phyloP scores from a whole-genome alignment of 2,797 vertebrate genomes.

The Nyctalus aviator region DNA sequence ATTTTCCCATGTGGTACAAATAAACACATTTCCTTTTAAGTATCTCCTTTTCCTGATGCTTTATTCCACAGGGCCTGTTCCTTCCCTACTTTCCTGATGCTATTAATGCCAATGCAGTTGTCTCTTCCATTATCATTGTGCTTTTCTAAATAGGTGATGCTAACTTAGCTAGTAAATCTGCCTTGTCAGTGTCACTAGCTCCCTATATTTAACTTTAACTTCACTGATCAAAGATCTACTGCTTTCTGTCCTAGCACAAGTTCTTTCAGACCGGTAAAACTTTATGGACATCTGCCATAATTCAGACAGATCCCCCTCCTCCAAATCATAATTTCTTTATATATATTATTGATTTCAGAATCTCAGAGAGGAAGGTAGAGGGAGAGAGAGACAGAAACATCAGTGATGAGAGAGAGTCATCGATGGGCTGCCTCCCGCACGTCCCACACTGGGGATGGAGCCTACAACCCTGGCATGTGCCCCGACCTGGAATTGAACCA shows the following conservation, averaged over 20 bases:
- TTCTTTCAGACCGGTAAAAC: constrained; percentile 23
- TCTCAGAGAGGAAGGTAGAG: too few species aligned
- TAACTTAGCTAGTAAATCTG: neutral
- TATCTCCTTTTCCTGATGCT: constrained; percentile 30
- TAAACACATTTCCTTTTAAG: constrained; percentile 53
- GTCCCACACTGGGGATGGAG: too few species aligned
- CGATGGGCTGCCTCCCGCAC: too few species aligned
- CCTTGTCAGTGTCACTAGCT: neutral
- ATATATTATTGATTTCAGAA: too few species aligned
- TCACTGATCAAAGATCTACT: neutral
- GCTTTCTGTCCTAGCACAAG: constrained; percentile 16
- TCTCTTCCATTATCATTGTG: neutral
- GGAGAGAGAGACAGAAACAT: too few species aligned
- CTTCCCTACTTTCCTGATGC: neutral
- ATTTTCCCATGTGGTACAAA: neutral
- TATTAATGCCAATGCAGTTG: neutral
- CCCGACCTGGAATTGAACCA: too few species aligned
- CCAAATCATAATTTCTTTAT: neutral
- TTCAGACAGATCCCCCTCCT: neutral
- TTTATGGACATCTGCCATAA: neutral
- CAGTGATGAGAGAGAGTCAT: too few species aligned
- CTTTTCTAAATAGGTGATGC: constrained; percentile 4
- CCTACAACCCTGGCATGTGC: too few species aligned
- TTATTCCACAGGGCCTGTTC: neutral
- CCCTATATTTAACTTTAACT: neutral